Evolutionary conservation across 2,888 invertebrate species (phyloP).

Genomic region (Metacarcinus magister): DNA sequence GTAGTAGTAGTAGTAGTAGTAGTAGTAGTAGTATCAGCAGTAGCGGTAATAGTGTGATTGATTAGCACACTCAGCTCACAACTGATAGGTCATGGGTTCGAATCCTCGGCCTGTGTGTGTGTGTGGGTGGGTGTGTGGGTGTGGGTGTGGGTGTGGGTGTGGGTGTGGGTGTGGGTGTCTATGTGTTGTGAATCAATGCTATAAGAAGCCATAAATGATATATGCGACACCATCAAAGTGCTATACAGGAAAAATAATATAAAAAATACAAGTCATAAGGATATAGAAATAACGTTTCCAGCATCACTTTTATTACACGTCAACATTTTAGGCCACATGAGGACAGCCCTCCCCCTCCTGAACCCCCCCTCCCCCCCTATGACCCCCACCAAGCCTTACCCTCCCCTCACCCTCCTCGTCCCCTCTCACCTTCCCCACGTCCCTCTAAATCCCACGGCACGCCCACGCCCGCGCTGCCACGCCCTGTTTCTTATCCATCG

Average conservation of each 20-base stretch:
- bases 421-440: background rate
- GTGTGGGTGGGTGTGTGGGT: too few species aligned
- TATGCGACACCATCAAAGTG: too few species aligned
- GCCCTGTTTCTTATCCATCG: background rate
- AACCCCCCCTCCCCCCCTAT: background rate
- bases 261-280: background rate
- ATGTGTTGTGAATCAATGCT: too few species aligned
- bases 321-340: constrained; percentile 21
- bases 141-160: too few species aligned
- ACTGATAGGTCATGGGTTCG: too few species aligned
- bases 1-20: background rate
- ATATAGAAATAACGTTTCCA: background rate
- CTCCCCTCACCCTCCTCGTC: background rate
- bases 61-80: too few species aligned
- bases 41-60: background rate
- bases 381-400: background rate
- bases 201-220: too few species aligned
- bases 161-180: too few species aligned
- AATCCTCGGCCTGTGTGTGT: too few species aligned
- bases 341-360: background rate
- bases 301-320: constrained; percentile 48
- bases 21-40: background rate
- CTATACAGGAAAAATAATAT: background rate
- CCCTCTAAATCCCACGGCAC: background rate
- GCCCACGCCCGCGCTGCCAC: background rate